Evolutionary conservation across 2,797 vertebrate genomes (phyloP).

Genomic region (Australoheros facetus): DNA sequence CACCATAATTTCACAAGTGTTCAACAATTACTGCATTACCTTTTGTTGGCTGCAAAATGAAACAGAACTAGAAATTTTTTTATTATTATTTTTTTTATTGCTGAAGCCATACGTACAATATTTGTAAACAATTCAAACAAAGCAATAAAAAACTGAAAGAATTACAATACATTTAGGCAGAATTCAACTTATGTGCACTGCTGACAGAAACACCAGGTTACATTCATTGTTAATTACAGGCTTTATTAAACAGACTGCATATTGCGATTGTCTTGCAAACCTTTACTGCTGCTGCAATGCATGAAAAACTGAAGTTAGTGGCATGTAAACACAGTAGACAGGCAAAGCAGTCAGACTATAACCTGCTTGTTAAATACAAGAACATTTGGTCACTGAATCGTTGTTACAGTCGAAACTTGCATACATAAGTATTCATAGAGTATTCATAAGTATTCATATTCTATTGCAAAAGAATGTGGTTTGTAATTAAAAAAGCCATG

Average conservation of each 20-base stretch:
- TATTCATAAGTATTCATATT: neutral
- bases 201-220: constrained; percentile 18
- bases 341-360: neutral
- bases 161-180: constrained; percentile 56
- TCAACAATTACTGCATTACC: constrained; percentile 19
- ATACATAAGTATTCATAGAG: neutral
- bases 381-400: constrained; percentile 28
- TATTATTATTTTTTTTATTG: constrained; percentile 78
- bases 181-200: constrained; percentile 20
- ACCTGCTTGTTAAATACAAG: neutral
- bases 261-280: neutral
- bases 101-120: constrained; percentile 84
- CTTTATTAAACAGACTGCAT: constrained; percentile 8
- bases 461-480: neutral
- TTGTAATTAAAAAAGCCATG: neutral
- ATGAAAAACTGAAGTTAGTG: neutral
- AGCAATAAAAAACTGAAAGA: constrained; percentile 67
- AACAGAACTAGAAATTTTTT: neutral
- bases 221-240: constrained; percentile 41
- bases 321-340: neutral
- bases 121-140: constrained; percentile 78
- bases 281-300: neutral
- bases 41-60: neutral
- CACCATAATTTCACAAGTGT: constrained; percentile 21
- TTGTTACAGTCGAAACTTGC: constrained; percentile 12